Conservation (phyloP, 2,888 invertebrate genomes). For the Drosophila macrospina region DNA sequence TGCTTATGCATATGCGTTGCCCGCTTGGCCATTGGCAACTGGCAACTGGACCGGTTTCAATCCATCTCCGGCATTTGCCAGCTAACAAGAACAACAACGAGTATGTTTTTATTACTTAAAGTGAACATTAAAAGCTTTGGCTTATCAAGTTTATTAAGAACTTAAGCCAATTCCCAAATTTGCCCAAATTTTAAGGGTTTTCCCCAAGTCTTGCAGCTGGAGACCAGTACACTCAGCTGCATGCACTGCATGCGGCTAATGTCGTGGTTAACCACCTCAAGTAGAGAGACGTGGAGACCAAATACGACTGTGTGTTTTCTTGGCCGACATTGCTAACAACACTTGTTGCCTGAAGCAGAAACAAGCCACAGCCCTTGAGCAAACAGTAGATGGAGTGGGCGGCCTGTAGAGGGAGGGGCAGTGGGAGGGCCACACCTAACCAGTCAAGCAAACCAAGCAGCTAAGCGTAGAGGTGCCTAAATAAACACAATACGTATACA, state of each 20-base stretch:
- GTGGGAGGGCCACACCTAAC: slow-evolving; percentile 44
- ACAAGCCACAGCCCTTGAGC: slow-evolving; percentile 34
- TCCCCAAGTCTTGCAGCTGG: slow-evolving; percentile 8
- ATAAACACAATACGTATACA: slow-evolving; percentile 47
- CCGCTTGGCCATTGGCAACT: slow-evolving; percentile 35
- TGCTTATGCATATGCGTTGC: neutral
- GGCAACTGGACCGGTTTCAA: slow-evolving; percentile 44
- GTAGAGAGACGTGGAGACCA: slow-evolving; percentile 1
- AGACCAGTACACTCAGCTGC: slow-evolving; percentile 13
- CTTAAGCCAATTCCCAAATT: neutral
- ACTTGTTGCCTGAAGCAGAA: slow-evolving; percentile 64
- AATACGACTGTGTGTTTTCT: slow-evolving; percentile 2
- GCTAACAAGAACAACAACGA: slow-evolving; percentile 15
- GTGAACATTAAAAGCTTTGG: neutral
- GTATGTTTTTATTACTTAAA: slow-evolving; percentile 6
- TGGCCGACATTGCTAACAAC: slow-evolving; percentile 26
- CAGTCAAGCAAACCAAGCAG: slow-evolving; percentile 47
- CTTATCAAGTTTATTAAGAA: neutral
- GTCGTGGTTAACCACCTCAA: slow-evolving; percentile 21
- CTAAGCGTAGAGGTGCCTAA: slow-evolving; percentile 58
- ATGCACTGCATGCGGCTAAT: slow-evolving; percentile 17
- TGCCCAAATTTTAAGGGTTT: neutral
- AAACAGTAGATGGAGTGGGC: slow-evolving; percentile 20
- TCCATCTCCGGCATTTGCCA: slow-evolving; percentile 55
- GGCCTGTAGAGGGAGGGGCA: no score